A percentile compares a stretch with the other conserved stretches of the same genome.
Conservation (phyloP, 2,113 vertebrate genomes). For the Paraplagusia blochii region DNA sequence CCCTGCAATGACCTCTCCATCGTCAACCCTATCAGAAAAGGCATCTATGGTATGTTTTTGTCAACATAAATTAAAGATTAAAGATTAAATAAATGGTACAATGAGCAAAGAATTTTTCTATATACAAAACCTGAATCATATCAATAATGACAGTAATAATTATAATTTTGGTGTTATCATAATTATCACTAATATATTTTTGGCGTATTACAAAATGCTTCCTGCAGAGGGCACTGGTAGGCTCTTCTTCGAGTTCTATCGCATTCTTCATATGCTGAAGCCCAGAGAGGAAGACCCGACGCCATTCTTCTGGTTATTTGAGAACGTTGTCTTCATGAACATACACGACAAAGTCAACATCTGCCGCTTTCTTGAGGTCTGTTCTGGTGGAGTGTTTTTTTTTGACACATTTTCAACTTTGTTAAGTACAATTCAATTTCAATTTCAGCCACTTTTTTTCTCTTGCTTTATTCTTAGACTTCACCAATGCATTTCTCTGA, state of each 20-base stretch:
- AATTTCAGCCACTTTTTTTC: rapidly evolving
- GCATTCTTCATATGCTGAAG: constrained; percentile 85
- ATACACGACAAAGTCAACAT: constrained; percentile 86
- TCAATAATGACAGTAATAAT: no score
- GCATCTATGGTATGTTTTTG: constrained; percentile 81
- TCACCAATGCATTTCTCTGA: not conserved
- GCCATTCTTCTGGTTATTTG: constrained; percentile 95
- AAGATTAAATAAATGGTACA: not conserved
- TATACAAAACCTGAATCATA: no score
- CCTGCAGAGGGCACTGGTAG: constrained; percentile 86
- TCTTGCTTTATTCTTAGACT: not conserved
- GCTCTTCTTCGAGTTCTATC: constrained; percentile 91
- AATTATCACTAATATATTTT: no score
- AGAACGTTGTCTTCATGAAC: constrained; percentile 92
- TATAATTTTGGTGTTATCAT: no score
- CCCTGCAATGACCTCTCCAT: constrained; percentile 90
- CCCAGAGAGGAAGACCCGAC: constrained; percentile 84
- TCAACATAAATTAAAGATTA: not conserved
- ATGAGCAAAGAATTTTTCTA: no score
- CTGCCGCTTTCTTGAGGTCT: constrained; percentile 91
- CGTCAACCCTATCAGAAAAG: constrained; percentile 86
- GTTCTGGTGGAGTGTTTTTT: no score
- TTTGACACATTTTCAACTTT: no score
- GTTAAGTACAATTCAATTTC: no score
- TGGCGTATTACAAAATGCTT: not conserved